Conservation (phyloP, 2,888 invertebrate species). For the Rhamnusium bicolor region DNA sequence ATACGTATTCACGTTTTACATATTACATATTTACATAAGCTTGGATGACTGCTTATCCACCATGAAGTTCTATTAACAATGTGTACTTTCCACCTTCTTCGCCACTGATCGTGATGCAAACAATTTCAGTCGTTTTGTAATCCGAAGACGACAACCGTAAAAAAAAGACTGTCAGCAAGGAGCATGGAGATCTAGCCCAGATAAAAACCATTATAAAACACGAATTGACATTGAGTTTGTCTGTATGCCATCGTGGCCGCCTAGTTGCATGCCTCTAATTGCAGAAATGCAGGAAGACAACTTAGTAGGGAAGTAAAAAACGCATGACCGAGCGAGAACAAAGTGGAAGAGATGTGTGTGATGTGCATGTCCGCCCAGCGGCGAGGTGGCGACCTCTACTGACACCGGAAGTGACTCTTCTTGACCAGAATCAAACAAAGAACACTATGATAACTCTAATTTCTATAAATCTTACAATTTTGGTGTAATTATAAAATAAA, state of each 20-base stretch:
- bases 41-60: too few relatives aligned
- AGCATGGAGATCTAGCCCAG: conserved; percentile 50
- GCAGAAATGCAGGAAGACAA: conserved; percentile 57
- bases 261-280: conserved; percentile 58
- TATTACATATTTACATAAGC: too few relatives aligned
- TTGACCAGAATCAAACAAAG: conserved; percentile 29
- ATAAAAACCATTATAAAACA: conserved; percentile 63
- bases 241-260: conserved; percentile 23
- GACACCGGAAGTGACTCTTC: conserved; percentile 27
- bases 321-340: conserved; percentile 60
- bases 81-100: neutral
- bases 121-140: conserved; percentile 52
- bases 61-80: neutral
- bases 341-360: conserved; percentile 44
- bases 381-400: conserved; percentile 27
- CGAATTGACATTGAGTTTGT: conserved; percentile 50
- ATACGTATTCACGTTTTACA: too few relatives aligned
- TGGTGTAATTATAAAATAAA: neutral
- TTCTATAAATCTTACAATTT: neutral
- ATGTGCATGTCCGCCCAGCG: conserved; percentile 34
- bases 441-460: neutral
- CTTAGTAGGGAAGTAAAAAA: conserved; percentile 57
- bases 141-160: conserved; percentile 49
- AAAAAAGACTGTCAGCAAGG: conserved; percentile 51
- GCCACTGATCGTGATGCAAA: conserved; percentile 13